These are phyloP conservation scores for Thalpophila matura DNA, from an alignment of 2,888 invertebrate genomes.

Conservation along the genomic window DNA sequence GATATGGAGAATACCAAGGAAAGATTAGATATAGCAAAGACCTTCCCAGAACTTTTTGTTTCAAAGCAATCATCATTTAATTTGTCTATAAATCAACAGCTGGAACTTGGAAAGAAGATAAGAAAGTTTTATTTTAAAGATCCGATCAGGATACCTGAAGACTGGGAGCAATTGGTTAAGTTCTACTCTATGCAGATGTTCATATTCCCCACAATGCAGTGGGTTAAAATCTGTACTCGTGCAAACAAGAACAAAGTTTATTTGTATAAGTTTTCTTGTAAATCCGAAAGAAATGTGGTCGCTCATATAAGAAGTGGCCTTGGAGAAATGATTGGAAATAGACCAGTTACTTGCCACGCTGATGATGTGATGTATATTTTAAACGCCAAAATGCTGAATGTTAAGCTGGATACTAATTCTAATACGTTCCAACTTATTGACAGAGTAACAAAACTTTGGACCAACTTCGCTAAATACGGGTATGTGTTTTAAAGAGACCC, in stretches of 20 bases:
- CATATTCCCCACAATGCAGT: constrained; percentile 57
- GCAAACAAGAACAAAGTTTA: constrained; percentile 64
- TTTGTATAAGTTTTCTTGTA: constrained; percentile 68
- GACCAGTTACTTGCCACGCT: constrained; percentile 61
- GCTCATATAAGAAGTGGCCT: constrained; percentile 44
- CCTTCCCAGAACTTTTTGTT: constrained; percentile 54
- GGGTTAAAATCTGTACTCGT: constrained; percentile 59
- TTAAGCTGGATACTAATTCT: constrained; percentile 50
- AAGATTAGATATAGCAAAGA: constrained; percentile 17
- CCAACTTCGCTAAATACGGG: constrained; percentile 76
- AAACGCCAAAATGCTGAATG: constrained; percentile 48
- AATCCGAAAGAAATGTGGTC: constrained; percentile 68
- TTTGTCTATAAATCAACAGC: constrained; percentile 49
- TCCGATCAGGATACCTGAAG: constrained; percentile 47
- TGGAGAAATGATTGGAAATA: constrained; percentile 35
- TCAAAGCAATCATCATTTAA: constrained; percentile 47
- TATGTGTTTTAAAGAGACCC: constrained; percentile 62
- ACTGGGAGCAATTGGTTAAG: constrained; percentile 58
- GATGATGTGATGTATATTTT: constrained; percentile 72
- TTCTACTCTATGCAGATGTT: constrained; percentile 55
- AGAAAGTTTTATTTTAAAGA: constrained; percentile 64
- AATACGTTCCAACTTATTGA: constrained; percentile 64
- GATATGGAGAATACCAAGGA: constrained; percentile 24
- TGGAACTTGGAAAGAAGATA: constrained; percentile 63
- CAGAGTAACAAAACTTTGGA: constrained; percentile 69